Conservation (phyloP, 2,797 vertebrate genomes). For the Lepilemur ruficaudatus region DNA sequence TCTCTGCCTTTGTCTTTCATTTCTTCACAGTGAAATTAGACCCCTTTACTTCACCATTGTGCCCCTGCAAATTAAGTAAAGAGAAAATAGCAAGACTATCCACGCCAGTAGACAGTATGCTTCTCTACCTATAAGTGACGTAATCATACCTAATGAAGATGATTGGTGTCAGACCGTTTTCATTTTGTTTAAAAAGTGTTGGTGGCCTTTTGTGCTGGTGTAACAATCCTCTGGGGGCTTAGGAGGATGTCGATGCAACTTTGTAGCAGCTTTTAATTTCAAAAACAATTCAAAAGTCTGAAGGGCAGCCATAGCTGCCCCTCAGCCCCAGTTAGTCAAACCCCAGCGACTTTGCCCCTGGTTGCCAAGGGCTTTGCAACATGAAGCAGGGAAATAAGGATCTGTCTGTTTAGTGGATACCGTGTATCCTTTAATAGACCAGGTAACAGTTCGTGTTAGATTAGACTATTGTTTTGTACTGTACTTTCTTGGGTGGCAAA, state of each 20-base stretch:
- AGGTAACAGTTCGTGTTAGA: constrained; percentile 96
- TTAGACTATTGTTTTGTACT: constrained; percentile 97
- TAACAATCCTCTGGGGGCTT: constrained; percentile 74
- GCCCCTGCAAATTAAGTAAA: constrained; percentile 39
- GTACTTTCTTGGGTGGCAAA: constrained; percentile 96
- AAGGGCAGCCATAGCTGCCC: constrained; percentile 56
- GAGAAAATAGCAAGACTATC: neutral
- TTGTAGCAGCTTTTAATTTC: constrained; percentile 67
- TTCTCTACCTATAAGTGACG: constrained; percentile 33
- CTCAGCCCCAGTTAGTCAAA: constrained; percentile 64
- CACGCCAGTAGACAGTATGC: constrained; percentile 40
- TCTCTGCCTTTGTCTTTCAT: constrained; percentile 68
- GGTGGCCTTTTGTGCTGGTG: constrained; percentile 67
- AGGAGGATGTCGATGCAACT: constrained; percentile 69
- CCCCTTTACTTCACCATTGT: constrained; percentile 57
- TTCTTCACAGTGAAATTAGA: constrained; percentile 69
- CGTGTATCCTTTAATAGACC: constrained; percentile 98
- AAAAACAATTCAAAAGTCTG: constrained; percentile 62
- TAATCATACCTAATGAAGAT: constrained; percentile 23
- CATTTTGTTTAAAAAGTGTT: constrained; percentile 64
- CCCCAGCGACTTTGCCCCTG: constrained; percentile 82
- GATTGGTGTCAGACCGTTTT: constrained; percentile 77
- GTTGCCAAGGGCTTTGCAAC: constrained; percentile 89
- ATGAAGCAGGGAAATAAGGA: constrained; percentile 95
- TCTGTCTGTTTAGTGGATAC: constrained; percentile 98